These are phyloP conservation scores for Rhaphigaster nebulosa DNA, from an alignment of 2,888 invertebrate species.

Conservation along the genomic window DNA sequence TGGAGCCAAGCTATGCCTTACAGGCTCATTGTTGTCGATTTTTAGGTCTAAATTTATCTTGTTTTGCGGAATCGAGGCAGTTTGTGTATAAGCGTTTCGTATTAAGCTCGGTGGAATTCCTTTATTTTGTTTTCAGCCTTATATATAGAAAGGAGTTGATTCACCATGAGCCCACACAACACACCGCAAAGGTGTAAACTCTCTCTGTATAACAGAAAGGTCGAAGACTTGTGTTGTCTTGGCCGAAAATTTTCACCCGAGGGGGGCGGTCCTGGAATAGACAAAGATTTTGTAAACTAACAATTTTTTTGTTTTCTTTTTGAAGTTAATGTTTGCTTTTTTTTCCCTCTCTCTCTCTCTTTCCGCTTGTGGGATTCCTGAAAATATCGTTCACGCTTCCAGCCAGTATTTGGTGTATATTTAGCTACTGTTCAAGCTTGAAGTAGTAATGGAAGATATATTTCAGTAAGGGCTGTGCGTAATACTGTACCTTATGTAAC, in stretches of 20 bases:
- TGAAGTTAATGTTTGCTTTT: not conserved
- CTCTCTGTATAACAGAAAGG: conserved; percentile 3
- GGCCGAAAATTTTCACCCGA: not conserved
- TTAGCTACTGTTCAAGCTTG: not conserved
- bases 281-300: not conserved
- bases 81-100: not conserved
- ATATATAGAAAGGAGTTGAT: conserved; percentile 1
- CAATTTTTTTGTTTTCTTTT: not conserved
- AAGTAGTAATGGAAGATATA: not conserved
- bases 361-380: not conserved
- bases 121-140: not conserved
- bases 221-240: not conserved
- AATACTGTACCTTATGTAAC: not conserved
- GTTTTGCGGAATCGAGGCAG: not conserved
- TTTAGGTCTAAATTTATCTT: not conserved
- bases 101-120: not conserved
- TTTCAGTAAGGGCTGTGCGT: not conserved
- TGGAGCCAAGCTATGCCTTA: too few relatives aligned
- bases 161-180: not conserved
- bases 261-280: not conserved
- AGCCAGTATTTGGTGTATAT: not conserved
- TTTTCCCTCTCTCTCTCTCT: not conserved
- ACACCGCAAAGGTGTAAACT: not conserved
- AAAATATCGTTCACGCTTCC: not conserved
- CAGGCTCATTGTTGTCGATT: not conserved